phyloP scores from a whole-genome alignment of 2,888 invertebrate species.

The Caenorhabditis wallacei region DNA sequence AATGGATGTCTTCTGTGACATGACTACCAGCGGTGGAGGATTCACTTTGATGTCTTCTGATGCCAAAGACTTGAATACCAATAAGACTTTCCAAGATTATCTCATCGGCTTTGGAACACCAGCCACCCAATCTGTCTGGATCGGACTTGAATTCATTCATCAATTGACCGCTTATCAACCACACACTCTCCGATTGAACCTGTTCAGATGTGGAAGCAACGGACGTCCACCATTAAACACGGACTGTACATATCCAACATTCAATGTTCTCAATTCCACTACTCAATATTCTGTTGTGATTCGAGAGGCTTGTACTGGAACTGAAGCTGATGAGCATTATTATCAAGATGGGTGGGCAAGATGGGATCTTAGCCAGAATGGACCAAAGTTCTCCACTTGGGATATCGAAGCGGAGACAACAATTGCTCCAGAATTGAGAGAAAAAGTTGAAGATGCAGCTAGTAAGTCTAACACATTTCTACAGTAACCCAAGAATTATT shows the following conservation, averaged over 20 bases:
- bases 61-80: slow-evolving; percentile 44
- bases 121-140: slow-evolving; percentile 62
- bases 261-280: slow-evolving; percentile 63
- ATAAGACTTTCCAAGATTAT: slow-evolving; percentile 60
- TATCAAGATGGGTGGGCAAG: slow-evolving; percentile 78
- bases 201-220: slow-evolving; percentile 70
- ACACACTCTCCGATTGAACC: slow-evolving; percentile 71
- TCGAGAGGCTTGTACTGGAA: slow-evolving; percentile 70
- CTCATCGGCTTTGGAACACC: slow-evolving; percentile 72
- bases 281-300: slow-evolving; percentile 72
- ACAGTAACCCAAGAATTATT: neutral
- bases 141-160: slow-evolving; percentile 75
- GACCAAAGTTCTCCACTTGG: slow-evolving; percentile 74
- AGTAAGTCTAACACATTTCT: slow-evolving; percentile 10
- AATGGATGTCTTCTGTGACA: slow-evolving; percentile 67
- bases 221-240: slow-evolving; percentile 62
- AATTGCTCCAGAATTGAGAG: slow-evolving; percentile 36
- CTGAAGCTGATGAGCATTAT: slow-evolving; percentile 68
- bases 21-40: slow-evolving; percentile 71
- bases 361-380: slow-evolving; percentile 71
- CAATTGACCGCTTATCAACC: slow-evolving; percentile 69
- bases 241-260: slow-evolving; percentile 72
- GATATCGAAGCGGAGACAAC: slow-evolving; percentile 63
- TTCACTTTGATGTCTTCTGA: slow-evolving; percentile 74
- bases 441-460: slow-evolving; percentile 33